Conservation (phyloP, 2,888 invertebrate genomes). For the Platycnemis pennipes region DNA sequence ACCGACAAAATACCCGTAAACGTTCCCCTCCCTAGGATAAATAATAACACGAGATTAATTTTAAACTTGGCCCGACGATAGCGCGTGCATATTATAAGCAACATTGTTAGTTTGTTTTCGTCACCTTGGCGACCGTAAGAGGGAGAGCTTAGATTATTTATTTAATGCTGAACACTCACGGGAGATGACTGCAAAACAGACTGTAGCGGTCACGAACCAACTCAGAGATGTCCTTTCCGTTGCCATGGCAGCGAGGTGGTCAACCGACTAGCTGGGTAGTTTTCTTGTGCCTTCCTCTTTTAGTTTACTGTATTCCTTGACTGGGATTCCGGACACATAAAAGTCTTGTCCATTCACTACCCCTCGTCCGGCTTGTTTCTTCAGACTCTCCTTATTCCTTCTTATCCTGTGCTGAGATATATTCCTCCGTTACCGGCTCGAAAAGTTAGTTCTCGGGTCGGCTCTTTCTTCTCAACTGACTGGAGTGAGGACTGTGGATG, state of each 20-base stretch:
- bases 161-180: neutral
- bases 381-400: neutral
- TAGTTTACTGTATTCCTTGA: neutral
- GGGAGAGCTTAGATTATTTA: neutral
- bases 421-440: neutral
- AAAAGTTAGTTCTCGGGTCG: neutral
- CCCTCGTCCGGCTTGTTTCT: neutral
- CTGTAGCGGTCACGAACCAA: neutral
- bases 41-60: neutral
- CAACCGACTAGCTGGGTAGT: neutral
- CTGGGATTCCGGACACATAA: neutral
- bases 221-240: neutral
- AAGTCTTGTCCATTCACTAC: neutral
- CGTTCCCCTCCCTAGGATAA: neutral
- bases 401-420: neutral
- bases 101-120: neutral
- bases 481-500: neutral
- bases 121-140: neutral
- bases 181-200: neutral
- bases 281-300: neutral
- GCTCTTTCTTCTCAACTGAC: neutral
- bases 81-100: neutral
- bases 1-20: neutral
- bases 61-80: no score
- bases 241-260: neutral